A percentile compares a stretch with the other conserved stretches of the same genome.
phyloP scores from a whole-genome alignment of 2,888 invertebrate species.

The Eupithecia insigniata region DNA sequence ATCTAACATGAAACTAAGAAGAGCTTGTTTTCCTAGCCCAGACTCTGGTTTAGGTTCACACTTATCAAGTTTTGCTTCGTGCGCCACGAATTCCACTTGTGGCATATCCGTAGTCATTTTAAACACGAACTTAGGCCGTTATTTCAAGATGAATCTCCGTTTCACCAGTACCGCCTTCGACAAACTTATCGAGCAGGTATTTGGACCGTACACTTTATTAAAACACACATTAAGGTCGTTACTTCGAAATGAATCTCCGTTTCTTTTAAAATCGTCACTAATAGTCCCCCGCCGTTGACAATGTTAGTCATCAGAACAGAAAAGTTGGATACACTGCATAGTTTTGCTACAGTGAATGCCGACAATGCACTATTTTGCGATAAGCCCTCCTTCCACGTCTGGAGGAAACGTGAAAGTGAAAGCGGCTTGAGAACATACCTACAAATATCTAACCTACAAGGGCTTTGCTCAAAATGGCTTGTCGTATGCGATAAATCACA shows the following conservation, averaged over 20 bases:
- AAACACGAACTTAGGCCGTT: background rate
- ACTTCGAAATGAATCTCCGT: background rate
- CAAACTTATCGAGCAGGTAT: background rate
- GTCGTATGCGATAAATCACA: background rate
- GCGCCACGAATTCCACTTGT: background rate
- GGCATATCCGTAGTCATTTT: background rate
- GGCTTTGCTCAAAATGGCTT: background rate
- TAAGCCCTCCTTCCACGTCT: conserved; percentile 63
- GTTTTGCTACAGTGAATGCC: conserved; percentile 56
- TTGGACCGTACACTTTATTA: background rate
- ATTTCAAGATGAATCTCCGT: background rate
- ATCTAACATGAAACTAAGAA: background rate
- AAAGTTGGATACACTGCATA: background rate
- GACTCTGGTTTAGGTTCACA: too few species aligned
- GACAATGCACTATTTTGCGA: conserved; percentile 73
- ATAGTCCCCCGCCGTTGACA: background rate
- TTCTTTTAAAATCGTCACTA: background rate
- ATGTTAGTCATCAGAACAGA: background rate
- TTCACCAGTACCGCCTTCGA: background rate
- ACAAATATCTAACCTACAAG: background rate
- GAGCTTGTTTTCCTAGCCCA: too few species aligned
- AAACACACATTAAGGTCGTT: background rate
- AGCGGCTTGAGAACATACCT: conserved; percentile 45
- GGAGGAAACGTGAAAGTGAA: conserved; percentile 76
- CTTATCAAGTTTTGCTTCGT: background rate